These are phyloP conservation scores for Varanus komodoensis DNA, from an alignment of 2,113 vertebrate genomes.

Conservation along the genomic window DNA sequence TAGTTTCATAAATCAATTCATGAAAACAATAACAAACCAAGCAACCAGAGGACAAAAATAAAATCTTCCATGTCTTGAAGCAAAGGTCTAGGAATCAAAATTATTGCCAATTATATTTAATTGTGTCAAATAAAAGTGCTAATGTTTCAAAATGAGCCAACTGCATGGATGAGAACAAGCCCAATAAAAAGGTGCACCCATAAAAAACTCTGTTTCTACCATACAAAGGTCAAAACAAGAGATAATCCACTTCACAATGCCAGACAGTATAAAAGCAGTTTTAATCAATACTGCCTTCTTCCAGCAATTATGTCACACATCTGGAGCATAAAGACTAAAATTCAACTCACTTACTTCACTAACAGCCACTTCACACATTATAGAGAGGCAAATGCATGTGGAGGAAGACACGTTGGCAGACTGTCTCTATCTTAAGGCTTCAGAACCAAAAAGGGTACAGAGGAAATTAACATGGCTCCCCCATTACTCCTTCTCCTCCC, in stretches of 20 bases:
- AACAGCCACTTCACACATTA: background rate
- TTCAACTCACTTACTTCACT: background rate
- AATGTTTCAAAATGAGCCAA: constrained; percentile 1
- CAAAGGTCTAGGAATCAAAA: constrained; percentile 35
- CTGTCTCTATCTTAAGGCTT: background rate
- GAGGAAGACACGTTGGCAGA: background rate
- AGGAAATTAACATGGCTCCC: background rate
- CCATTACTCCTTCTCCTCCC: background rate
- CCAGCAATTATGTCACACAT: constrained; percentile 17
- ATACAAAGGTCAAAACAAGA: background rate
- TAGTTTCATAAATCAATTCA: background rate
- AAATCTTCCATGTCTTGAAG: background rate
- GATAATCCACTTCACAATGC: background rate
- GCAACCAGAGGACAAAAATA: background rate
- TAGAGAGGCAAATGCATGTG: background rate
- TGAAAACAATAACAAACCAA: constrained; percentile 8
- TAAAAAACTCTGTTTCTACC: constrained; percentile 8
- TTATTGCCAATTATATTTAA: constrained; percentile 20
- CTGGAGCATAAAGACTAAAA: background rate
- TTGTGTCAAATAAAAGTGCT: background rate
- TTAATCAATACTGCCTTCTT: constrained; percentile 7
- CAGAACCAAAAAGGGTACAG: background rate
- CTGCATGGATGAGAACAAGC: constrained; percentile 1
- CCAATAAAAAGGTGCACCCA: background rate
- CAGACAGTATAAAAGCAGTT: background rate